phyloP scores from a whole-genome alignment of 2,797 vertebrate genomes.

The Leuciscus waleckii region DNA sequence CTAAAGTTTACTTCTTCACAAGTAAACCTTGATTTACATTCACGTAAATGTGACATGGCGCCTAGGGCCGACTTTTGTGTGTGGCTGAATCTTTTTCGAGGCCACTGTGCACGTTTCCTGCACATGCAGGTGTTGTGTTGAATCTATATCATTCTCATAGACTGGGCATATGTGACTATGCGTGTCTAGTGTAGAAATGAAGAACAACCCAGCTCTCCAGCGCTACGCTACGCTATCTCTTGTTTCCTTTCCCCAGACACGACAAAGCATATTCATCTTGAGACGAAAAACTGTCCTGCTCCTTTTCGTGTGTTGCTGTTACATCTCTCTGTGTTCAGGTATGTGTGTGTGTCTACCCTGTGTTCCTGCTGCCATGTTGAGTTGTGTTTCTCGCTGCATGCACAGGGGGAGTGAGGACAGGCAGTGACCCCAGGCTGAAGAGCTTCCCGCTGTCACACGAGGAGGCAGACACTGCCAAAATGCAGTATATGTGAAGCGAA shows the following conservation, averaged over 20 bases:
- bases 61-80: not conserved
- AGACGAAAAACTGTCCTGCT: conserved; percentile 8
- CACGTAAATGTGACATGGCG: no score
- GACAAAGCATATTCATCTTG: conserved; percentile 16
- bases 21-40: not conserved
- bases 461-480: conserved; percentile 23
- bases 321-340: conserved; percentile 17
- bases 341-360: conserved; percentile 12
- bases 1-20: not conserved
- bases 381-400: conserved; percentile 23
- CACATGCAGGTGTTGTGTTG: not conserved
- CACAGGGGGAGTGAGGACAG: conserved; percentile 37
- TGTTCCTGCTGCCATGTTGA: conserved; percentile 37
- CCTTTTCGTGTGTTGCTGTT: not conserved
- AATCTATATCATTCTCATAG: not conserved
- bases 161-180: not conserved
- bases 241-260: conserved; percentile 28
- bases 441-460: conserved; percentile 39
- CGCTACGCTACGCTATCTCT: not conserved
- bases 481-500: conserved; percentile 34
- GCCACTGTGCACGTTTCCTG: not conserved
- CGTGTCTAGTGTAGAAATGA: not conserved
- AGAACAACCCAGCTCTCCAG: not conserved
- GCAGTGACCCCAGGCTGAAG: conserved; percentile 42
- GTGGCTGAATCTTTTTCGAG: not conserved